Conservation (phyloP, 2,888 invertebrate genomes). For the Neocrepidodera transversa region DNA sequence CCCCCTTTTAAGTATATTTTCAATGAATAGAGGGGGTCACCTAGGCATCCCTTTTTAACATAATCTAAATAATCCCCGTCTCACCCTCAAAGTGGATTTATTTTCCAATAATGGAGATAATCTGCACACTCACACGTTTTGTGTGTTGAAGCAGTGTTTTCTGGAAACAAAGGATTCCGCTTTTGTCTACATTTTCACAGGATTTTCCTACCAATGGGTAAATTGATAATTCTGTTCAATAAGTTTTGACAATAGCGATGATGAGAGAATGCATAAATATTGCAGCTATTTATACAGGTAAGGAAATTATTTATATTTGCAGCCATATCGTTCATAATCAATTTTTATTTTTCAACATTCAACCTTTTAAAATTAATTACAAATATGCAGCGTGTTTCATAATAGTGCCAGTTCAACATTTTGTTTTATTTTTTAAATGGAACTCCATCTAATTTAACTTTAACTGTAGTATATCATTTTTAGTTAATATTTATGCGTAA, state of each 20-base stretch:
- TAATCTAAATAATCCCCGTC: constrained; percentile 16
- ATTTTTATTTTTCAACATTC: no score
- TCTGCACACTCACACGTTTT: constrained; percentile 6
- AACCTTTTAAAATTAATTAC: no score
- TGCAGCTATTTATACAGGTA: no score
- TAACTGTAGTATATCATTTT: no score
- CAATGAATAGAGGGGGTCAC: not conserved
- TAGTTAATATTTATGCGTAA: no score
- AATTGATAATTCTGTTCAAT: constrained; percentile 11
- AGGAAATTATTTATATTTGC: no score
- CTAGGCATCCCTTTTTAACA: not conserved
- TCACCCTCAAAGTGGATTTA: constrained; percentile 22
- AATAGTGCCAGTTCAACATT: no score
- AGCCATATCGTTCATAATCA: no score
- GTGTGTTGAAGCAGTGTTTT: no score
- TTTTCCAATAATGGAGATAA: constrained; percentile 21
- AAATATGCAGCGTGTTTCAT: no score
- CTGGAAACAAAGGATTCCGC: constrained; percentile 9
- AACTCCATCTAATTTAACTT: no score
- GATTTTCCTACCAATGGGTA: not conserved
- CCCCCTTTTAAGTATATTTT: not conserved
- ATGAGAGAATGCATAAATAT: not conserved
- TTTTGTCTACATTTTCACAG: not conserved
- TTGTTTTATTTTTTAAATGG: no score
- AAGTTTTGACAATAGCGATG: not conserved